These are phyloP conservation scores for Aspidiotus rigidus DNA, from an alignment of 2,888 invertebrate species.

Conservation along the genomic window DNA sequence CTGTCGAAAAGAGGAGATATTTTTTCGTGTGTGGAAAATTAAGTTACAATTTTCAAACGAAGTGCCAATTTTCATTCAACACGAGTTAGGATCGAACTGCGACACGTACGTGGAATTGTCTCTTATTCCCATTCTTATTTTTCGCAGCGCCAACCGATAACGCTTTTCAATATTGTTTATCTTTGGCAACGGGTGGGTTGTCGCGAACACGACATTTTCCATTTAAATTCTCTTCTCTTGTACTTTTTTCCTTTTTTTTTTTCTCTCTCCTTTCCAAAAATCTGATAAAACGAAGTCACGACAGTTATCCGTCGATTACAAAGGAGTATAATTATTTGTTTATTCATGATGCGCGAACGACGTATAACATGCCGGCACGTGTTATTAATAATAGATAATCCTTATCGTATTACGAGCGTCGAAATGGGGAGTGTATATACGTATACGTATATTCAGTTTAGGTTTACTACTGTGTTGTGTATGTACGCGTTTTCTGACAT, in stretches of 20 bases:
- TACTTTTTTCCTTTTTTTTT: slow-evolving; percentile 2
- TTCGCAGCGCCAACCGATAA: too few relatives aligned
- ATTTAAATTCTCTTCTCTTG: slow-evolving; percentile 2
- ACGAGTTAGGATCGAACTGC: too few relatives aligned
- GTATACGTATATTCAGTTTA: background rate
- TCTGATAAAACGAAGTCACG: slow-evolving; percentile 14
- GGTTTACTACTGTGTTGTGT: too few relatives aligned
- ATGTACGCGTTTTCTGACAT: slow-evolving; percentile 7
- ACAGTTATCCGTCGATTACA: slow-evolving; percentile 10
- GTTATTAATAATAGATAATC: slow-evolving; percentile 32
- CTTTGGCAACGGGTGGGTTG: slow-evolving; percentile 8
- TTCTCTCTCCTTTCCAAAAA: slow-evolving; percentile 1
- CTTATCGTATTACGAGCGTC: slow-evolving; percentile 32
- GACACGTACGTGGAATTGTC: too few relatives aligned
- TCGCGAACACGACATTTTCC: slow-evolving; percentile 8
- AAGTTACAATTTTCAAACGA: too few relatives aligned
- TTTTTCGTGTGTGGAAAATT: too few relatives aligned
- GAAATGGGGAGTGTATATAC: slow-evolving; percentile 20
- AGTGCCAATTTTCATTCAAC: too few relatives aligned
- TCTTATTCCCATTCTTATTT: too few relatives aligned
- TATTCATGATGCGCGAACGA: slow-evolving; percentile 29
- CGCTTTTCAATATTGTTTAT: too few relatives aligned
- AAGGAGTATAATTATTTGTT: slow-evolving; percentile 29
- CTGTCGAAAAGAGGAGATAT: too few relatives aligned
- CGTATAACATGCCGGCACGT: slow-evolving; percentile 28